Evolutionary conservation across 2,113 vertebrate genomes (phyloP).

Genomic region (Vulpes vulpes): DNA sequence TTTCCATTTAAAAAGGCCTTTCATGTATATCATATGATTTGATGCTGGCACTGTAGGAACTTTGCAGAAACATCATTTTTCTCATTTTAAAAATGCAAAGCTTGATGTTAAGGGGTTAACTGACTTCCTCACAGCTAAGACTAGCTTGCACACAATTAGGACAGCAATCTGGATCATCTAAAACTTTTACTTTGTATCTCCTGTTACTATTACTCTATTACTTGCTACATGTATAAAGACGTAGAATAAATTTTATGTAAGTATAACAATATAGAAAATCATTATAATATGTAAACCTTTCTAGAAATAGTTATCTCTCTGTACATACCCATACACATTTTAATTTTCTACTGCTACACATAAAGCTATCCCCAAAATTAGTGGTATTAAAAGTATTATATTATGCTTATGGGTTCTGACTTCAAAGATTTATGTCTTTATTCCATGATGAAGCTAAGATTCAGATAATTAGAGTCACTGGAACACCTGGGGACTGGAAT

Average conservation of each 20-base stretch:
- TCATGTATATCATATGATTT: background rate
- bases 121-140: background rate
- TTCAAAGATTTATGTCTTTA: background rate
- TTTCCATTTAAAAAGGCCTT: constrained; percentile 5
- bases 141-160: background rate
- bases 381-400: background rate
- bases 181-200: background rate
- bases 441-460: background rate
- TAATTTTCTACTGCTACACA: background rate
- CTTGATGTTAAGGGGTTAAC: background rate
- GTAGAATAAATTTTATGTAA: background rate
- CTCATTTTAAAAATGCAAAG: background rate
- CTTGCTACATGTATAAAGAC: background rate
- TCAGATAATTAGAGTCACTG: background rate
- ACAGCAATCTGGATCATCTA: background rate
- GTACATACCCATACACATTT: background rate
- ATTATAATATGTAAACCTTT: background rate
- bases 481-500: background rate
- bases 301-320: background rate
- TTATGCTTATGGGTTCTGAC: background rate
- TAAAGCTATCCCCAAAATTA: background rate
- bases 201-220: background rate
- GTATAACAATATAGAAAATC: background rate
- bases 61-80: background rate
- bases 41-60: background rate